These are phyloP conservation scores for Porites rus DNA, from an alignment of 92 coral and sea anemone species.

Conservation along the genomic window DNA sequence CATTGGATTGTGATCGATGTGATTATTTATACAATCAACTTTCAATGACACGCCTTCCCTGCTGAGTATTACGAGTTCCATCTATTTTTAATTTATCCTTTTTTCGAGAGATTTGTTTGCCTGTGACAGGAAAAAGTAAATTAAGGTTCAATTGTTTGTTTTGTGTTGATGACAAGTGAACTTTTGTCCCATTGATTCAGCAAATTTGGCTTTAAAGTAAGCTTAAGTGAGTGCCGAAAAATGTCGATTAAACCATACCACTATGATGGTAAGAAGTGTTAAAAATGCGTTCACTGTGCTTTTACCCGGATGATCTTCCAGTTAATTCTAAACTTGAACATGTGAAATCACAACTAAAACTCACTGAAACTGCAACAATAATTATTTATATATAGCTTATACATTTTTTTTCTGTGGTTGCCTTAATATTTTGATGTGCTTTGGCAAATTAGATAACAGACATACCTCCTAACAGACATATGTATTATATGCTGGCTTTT, in stretches of 20 bases:
- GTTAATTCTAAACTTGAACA: too few relatives aligned
- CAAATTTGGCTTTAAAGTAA: neutral
- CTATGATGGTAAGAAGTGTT: too few relatives aligned
- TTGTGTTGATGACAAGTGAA: neutral
- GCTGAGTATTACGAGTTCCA: neutral
- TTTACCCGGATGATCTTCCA: too few relatives aligned
- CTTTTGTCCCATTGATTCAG: neutral
- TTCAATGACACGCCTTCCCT: conserved; percentile 5
- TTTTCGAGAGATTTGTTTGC: neutral
- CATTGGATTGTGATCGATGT: neutral
- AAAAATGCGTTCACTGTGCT: too few relatives aligned
- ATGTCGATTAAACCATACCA: neutral
- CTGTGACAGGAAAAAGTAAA: neutral
- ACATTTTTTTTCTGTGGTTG: neutral
- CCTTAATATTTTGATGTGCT: neutral
- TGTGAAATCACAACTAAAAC: too few relatives aligned
- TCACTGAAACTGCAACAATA: neutral
- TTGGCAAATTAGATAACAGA: neutral
- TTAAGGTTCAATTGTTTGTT: neutral
- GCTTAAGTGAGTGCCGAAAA: neutral
- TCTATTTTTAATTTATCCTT: neutral
- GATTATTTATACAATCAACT: neutral
- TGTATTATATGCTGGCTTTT: too few relatives aligned
- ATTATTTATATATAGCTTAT: too few relatives aligned
- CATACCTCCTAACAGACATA: neutral